phyloP scores from a whole-genome alignment of 2,888 invertebrate genomes.

The Carterocephalus palaemon region DNA sequence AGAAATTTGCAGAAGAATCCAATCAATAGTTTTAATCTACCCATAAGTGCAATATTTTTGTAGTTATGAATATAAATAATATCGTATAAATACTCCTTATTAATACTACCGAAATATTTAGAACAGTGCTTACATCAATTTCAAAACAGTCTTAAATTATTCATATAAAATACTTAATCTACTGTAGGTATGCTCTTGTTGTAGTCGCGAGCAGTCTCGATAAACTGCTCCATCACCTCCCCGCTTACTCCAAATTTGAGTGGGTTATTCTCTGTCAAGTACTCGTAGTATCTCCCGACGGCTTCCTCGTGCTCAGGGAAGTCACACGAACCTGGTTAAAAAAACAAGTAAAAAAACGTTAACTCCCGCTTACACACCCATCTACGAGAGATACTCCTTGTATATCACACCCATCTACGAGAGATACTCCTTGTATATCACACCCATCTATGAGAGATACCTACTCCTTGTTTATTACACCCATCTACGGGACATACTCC shows the following conservation, averaged over 20 bases:
- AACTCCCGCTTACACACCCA: too few species aligned
- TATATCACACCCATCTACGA: too few species aligned
- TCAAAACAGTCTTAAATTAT: too few species aligned
- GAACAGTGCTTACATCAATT: too few species aligned
- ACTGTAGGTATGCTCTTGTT: slow-evolving; percentile 51
- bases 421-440: too few species aligned
- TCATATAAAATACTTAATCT: slow-evolving; percentile 10
- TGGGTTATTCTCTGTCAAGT: slow-evolving; percentile 64
- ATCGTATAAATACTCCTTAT: too few species aligned
- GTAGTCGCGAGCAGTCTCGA: slow-evolving; percentile 53
- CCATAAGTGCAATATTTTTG: too few species aligned
- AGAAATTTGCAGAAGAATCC: slow-evolving; percentile 14
- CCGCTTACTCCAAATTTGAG: slow-evolving; percentile 62
- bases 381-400: too few species aligned
- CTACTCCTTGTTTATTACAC: too few species aligned
- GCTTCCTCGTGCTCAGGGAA: slow-evolving; percentile 63
- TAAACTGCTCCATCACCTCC: slow-evolving; percentile 64
- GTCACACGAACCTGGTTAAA: slow-evolving; percentile 59
- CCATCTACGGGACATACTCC: too few species aligned
- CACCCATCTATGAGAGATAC: too few species aligned
- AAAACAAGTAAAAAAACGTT: neutral
- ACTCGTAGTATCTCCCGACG: slow-evolving; percentile 58
- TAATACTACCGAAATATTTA: too few species aligned
- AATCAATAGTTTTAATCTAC: neutral
- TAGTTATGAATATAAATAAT: neutral